Percentiles rank a stretch among this genome's conserved stretches.
phyloP scores from a whole-genome alignment of 2,888 invertebrate species.

The Sturmia bella region DNA sequence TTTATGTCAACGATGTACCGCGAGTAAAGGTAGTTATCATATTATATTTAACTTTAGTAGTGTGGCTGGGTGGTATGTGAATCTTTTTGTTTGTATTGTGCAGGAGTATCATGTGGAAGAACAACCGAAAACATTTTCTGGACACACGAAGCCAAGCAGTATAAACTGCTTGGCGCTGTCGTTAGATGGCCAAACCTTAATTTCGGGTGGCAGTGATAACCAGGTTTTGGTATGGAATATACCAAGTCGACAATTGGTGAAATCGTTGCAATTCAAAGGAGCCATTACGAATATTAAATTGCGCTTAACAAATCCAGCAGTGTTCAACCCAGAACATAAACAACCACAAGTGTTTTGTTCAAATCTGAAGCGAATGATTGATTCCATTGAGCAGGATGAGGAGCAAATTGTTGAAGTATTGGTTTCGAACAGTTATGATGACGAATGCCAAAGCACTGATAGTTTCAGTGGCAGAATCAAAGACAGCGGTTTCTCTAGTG shows the following conservation, averaged over 20 bases:
- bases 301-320: slow-evolving; percentile 84
- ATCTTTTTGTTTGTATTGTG: not conserved
- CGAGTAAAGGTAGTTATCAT: slow-evolving; percentile 82
- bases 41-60: not conserved
- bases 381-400: slow-evolving; percentile 78
- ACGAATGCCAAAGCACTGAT: slow-evolving; percentile 31
- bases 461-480: not conserved
- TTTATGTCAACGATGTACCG: slow-evolving; percentile 86
- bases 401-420: slow-evolving; percentile 82
- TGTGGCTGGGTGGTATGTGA: no score
- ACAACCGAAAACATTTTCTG: slow-evolving; percentile 83
- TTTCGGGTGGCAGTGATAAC: slow-evolving; percentile 90
- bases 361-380: slow-evolving; percentile 85
- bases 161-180: slow-evolving; percentile 89
- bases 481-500: not conserved
- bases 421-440: slow-evolving; percentile 70
- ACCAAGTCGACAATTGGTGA: slow-evolving; percentile 87
- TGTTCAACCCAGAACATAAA: slow-evolving; percentile 84
- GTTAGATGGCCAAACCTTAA: slow-evolving; percentile 86
- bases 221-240: slow-evolving; percentile 92
- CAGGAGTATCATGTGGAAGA: slow-evolving; percentile 85
- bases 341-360: slow-evolving; percentile 84
- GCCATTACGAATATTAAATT: slow-evolving; percentile 88
- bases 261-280: slow-evolving; percentile 88
- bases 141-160: slow-evolving; percentile 85